Evolutionary conservation across 1,140 invertebrate species (phyloP), one percentile per base, ranked within the genome.

Genomic region (Cardiocondyla obscurior): DNA sequence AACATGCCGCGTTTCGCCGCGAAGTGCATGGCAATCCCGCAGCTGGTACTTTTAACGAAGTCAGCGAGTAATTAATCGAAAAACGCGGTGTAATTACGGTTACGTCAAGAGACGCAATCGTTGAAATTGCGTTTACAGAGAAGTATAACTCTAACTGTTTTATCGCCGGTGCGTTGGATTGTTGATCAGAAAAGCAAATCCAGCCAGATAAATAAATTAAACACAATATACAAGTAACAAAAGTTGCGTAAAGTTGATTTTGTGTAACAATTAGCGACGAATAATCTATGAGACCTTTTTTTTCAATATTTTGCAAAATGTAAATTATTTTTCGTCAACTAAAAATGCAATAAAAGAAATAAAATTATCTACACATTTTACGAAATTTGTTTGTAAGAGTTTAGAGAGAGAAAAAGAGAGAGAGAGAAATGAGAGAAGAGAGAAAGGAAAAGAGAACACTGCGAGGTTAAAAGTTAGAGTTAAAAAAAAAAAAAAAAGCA

Each of bases 31-130:
- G 73, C 39, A 77, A 77, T 77, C 64, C 73, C 44, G 30, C 44
- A 7, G 14, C 60, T 19, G 22, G 19, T 22, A 64, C 60, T 77
- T 77, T 77, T 77, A 77, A 65, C 73, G 44, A 77, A 62, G 73
- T 77, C 73, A 25, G 60, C 30, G 22, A 51, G 58, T 77, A 65
- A 77, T 65, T 77, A 65, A 77, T 77, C 73, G 58, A 65, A 77
- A 77, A 77, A 74, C 72, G 14, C 36, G 44, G 4, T 30, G 60
- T 62, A 51, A 65, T 44, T 36, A 49, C 39, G 30, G 22, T 42
- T 64, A 64, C 33, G 44, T 65, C 73, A 65, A 49, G n/a, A 62
- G 22, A 77, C 19, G 44, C 33, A 64, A 49, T 36, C 36, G 53
- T 74, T 25, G 44, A 77, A 51, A 65, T 77, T 49, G 60, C 44